Base-by-base conservation (phyloP, 2,888 invertebrate genomes). In the Enchytraeus crypticus region DNA sequence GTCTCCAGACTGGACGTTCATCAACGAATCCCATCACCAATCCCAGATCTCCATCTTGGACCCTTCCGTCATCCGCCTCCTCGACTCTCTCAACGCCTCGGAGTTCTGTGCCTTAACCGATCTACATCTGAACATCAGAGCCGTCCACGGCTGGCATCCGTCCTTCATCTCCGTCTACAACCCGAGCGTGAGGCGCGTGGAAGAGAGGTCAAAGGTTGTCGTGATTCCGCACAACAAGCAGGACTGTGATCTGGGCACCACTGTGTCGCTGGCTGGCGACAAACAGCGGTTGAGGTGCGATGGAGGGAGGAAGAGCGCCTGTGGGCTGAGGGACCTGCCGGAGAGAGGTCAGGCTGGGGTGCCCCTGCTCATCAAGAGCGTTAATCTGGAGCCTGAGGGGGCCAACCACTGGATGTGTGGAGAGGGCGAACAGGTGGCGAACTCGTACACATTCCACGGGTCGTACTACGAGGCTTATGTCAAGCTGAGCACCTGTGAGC, bases 71-170 rank as follows among this genome's bases (percentile, higher is more conserved):
- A 49, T 64, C 32, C 49, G 38, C 21, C 53, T 66, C 54, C 59
- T 69, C 26, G 43, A 59, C 21, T 51, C 51, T 14, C 32, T 68
- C 54, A 61, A 66, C 53, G 66, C 68, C 62, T 54, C 51, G 18
- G 64, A 68, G 32, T 68, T 64, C 51, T 61, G 61, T 53, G 69
- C 66, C 14, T 55, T 68, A 38, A 68, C 62, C 14, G 69, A 69
- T 57, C 51, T 69, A 23, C 49, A 61, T 23, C n/a, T 69, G 21
- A 26, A 45, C 2, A n/a, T 69, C 46, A 57, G 61, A 60, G 62
- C 63, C 14, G 57, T 61, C 23, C 47, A 51, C 21, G 62, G 62
- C 11, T 69, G 67, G 67, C 69, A 69, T 45, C 69, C 69, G 8
- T 68, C 67, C 54, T 69, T 53, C 47, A 23, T 69, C 32, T 57